These are phyloP conservation scores for Muricea muricata DNA, from an alignment of 92 coral and sea anemone species.

Conservation along the genomic window DNA sequence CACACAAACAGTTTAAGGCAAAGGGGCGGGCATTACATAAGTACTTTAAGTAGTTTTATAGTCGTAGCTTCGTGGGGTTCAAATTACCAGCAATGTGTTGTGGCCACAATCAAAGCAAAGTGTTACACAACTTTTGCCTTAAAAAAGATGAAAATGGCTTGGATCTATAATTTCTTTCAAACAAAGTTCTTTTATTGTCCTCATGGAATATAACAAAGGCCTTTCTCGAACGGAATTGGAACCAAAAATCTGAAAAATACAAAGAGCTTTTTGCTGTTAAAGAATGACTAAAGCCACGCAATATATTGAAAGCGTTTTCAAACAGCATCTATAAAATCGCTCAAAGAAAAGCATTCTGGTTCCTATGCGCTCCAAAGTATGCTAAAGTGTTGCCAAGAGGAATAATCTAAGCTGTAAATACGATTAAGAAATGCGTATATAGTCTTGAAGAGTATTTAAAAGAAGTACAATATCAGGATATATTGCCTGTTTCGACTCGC, in stretches of 20 bases:
- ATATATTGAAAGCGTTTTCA: background rate
- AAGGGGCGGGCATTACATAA: slow-evolving; percentile 38
- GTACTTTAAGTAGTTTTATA: slow-evolving; percentile 15
- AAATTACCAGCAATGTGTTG: background rate
- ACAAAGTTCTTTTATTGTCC: background rate
- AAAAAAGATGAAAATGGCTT: background rate
- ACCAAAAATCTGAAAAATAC: background rate
- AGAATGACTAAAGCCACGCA: background rate
- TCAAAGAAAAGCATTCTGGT: background rate
- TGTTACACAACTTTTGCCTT: background rate
- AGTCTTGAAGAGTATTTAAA: background rate
- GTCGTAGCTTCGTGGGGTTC: slow-evolving; percentile 8
- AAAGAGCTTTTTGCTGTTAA: background rate
- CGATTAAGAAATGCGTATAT: slow-evolving; percentile 15
- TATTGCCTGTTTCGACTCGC: slow-evolving; percentile 33
- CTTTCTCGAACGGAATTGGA: slow-evolving; percentile 7
- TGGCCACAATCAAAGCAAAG: background rate
- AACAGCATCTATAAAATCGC: background rate
- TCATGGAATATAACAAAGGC: background rate
- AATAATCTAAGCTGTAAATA: background rate
- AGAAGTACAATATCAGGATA: slow-evolving; percentile 19
- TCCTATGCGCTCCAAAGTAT: background rate
- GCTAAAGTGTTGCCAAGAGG: background rate
- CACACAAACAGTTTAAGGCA: slow-evolving; percentile 29
- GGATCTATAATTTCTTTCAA: background rate